phyloP scores from a whole-genome alignment of 1,140 invertebrate genomes.

The Eufriesea mexicana region DNA sequence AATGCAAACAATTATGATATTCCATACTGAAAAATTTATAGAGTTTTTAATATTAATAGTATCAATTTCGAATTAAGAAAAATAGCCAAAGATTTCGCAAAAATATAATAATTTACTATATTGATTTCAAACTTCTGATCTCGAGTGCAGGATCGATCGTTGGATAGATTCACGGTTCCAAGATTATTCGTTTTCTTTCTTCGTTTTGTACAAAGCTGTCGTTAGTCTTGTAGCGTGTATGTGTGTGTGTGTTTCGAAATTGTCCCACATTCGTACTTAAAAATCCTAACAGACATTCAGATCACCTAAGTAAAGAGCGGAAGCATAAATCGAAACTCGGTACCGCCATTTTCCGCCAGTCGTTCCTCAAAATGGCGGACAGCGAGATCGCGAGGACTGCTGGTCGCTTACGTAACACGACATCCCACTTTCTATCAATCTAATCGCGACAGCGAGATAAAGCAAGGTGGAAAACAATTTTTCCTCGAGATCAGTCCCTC shows the following conservation, averaged over 20 bases:
- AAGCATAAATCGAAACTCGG: neutral
- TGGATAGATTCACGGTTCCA: constrained; percentile 37
- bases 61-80: too few relatives aligned
- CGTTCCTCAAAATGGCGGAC: neutral
- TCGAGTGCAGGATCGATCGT: constrained; percentile 9
- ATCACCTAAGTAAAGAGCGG: neutral
- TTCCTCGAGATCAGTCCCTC: too few relatives aligned
- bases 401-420: constrained; percentile 30
- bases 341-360: neutral
- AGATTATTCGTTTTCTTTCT: constrained; percentile 7
- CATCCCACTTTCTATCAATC: constrained; percentile 25
- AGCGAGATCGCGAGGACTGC: neutral
- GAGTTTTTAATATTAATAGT: too few relatives aligned
- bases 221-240: constrained; percentile 35
- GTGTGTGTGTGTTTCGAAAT: constrained; percentile 1
- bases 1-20: too few relatives aligned
- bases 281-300: neutral
- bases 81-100: too few relatives aligned
- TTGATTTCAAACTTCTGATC: neutral
- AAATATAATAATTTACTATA: too few relatives aligned
- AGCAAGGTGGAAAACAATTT: constrained; percentile 10
- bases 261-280: constrained; percentile 14
- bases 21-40: neutral
- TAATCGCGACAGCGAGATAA: constrained; percentile 48
- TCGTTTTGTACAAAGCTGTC: constrained; percentile 43